Evolutionary conservation across 2,113 vertebrate genomes (phyloP), one percentile per base, ranked within the genome.

Genomic region (Thalassarche chlororhynchos): DNA sequence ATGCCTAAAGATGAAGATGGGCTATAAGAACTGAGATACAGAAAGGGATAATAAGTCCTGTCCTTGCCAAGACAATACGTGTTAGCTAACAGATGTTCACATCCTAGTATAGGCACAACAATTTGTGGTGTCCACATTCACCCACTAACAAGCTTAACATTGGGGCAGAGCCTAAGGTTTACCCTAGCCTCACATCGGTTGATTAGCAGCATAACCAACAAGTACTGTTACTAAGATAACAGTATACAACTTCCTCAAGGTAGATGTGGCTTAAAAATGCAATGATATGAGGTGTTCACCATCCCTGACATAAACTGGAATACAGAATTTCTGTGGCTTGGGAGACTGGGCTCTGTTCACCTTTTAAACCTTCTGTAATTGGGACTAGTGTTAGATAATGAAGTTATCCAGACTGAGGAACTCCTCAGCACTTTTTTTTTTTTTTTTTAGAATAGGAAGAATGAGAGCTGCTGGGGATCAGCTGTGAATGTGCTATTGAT

Each of bases 401-500:
- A 93, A 97, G 84, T 82, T 82, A 68, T 93, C 76, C 38, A 82
- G 32, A 52, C 47, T 32, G 9, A 87, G 52, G 69, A 75, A 81
- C 70, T 84, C n/a, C 26, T 69, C 25, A 31, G 60, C 1, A 8
- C 3, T 55, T 72, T 40, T 42, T 44, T 78, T 28, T 34, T 36
- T 66, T 49, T 19, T n/a, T 72, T 85, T 64, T 7, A 26, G 29
- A 86, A 57, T 14, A 88, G 28, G 64, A 86, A 95, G 80, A 90
- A 55, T 71, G 72, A 92, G 76, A 77, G 34, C 54, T 91, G 55
- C 82, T 89, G 64, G 65, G 62, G 72, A 91, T 92, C 60, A 68
- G 61, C 85, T 84, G 61, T 92, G 92, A 96, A 94, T 84, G 81
- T 77, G 40, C 25, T 96, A 95, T 94, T 95, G 94, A 96, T 97